Evolutionary conservation across 1,140 invertebrate species (phyloP).

Genomic region (Sinella curviseta): DNA sequence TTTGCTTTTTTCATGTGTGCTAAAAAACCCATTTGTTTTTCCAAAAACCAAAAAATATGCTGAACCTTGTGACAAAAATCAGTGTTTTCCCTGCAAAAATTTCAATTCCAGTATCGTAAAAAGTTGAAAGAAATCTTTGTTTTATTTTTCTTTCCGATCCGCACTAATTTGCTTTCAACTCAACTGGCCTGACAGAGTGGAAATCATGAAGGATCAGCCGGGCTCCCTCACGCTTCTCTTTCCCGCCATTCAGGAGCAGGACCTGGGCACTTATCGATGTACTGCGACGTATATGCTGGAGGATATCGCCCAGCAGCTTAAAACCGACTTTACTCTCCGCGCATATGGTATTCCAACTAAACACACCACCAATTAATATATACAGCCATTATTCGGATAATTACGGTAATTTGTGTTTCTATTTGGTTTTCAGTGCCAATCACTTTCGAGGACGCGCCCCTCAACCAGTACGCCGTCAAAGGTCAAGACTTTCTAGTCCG

Average conservation of each 20-base stretch:
- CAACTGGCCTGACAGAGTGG: constrained; percentile 17
- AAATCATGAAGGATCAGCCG: constrained; percentile 34
- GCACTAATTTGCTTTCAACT: not conserved
- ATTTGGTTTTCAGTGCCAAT: constrained; percentile 46
- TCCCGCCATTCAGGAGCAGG: constrained; percentile 60
- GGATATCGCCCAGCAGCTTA: constrained; percentile 59
- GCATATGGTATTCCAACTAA: constrained; percentile 69
- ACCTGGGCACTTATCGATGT: constrained; percentile 79
- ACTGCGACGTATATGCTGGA: constrained; percentile 71
- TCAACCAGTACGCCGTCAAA: constrained; percentile 75
- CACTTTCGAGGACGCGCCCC: constrained; percentile 63
- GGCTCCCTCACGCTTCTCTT: constrained; percentile 40
- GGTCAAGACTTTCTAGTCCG: constrained; percentile 72
- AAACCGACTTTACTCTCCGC: constrained; percentile 67
- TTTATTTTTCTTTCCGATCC: not conserved
- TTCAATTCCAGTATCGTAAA: no score
- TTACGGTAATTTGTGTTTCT: not conserved
- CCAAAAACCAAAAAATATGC: no score
- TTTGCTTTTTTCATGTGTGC: no score
- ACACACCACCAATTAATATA: no score
- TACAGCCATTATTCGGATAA: no score
- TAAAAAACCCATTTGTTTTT: no score
- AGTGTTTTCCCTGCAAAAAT: no score
- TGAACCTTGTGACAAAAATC: no score
- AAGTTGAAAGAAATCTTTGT: not conserved